phyloP scores from a whole-genome alignment of 2,797 vertebrate species.

The Neomorphus geoffroyi region DNA sequence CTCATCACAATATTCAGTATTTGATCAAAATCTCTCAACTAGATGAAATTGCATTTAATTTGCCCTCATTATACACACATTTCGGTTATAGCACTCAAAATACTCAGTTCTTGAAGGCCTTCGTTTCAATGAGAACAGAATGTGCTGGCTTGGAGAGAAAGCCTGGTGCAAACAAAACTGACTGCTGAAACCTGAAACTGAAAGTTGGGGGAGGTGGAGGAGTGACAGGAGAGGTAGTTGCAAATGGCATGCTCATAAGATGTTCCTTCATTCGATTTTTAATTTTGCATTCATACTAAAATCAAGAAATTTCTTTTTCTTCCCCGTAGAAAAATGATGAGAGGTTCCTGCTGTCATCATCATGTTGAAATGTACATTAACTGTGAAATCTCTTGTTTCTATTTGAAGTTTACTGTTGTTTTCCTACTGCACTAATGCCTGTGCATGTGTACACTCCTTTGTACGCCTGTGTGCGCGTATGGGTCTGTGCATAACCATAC shows the following conservation, averaged over 20 bases:
- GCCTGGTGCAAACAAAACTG: neutral
- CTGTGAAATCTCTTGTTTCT: neutral
- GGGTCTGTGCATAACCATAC: neutral
- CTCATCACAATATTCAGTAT: slow-evolving; percentile 28
- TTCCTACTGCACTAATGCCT: neutral
- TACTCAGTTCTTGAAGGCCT: slow-evolving; percentile 8
- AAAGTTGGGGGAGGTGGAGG: neutral
- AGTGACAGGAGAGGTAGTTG: neutral
- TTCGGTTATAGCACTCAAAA: slow-evolving; percentile 36
- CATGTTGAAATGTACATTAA: neutral
- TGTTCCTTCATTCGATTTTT: neutral
- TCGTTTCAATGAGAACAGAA: slow-evolving; percentile 15
- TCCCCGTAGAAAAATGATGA: neutral
- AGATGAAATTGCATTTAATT: slow-evolving; percentile 54
- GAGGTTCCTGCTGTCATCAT: neutral
- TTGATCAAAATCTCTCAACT: slow-evolving; percentile 12
- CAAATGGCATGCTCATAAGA: neutral
- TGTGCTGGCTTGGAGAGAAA: slow-evolving; percentile 19
- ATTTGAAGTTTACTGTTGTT: neutral
- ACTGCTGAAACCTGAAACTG: neutral
- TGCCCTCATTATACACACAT: neutral
- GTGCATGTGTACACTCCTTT: neutral
- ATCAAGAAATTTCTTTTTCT: neutral
- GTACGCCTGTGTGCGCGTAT: neutral
- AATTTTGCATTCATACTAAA: neutral